These are phyloP conservation scores for Ploceus nigricollis DNA, from an alignment of 2,113 vertebrate genomes.

Conservation along the genomic window DNA sequence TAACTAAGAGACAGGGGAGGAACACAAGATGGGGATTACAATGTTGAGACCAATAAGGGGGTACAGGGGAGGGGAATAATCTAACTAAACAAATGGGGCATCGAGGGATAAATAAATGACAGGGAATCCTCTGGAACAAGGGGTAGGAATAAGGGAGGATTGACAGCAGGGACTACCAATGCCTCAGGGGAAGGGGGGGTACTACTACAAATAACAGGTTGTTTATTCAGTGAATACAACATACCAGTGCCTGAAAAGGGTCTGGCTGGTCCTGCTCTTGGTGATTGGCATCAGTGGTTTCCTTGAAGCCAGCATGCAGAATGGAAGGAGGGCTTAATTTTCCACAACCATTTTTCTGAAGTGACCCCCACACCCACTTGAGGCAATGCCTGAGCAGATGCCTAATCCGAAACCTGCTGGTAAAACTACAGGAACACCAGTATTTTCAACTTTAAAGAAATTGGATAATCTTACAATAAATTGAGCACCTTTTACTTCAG, in stretches of 20 bases:
- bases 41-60: too few species aligned
- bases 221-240: not conserved
- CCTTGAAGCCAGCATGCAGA: not conserved
- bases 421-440: not conserved
- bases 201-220: too few species aligned
- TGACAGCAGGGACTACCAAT: too few species aligned
- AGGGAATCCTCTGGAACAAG: too few species aligned
- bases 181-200: too few species aligned
- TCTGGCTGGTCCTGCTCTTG: not conserved
- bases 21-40: too few species aligned
- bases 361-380: not conserved
- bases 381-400: not conserved
- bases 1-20: too few species aligned
- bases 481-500: not conserved
- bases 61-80: too few species aligned
- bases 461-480: not conserved
- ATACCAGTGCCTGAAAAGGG: not conserved
- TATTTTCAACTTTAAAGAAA: not conserved
- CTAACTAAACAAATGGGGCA: too few species aligned
- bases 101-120: too few species aligned
- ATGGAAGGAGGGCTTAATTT: not conserved
- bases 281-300: not conserved
- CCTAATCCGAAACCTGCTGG: not conserved
- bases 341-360: not conserved
- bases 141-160: too few species aligned